Percentiles rank a stretch among this genome's conserved stretches.
Evolutionary conservation across 1,140 invertebrate species (phyloP).

Genomic region (Parasteatoda tepidariorum): DNA sequence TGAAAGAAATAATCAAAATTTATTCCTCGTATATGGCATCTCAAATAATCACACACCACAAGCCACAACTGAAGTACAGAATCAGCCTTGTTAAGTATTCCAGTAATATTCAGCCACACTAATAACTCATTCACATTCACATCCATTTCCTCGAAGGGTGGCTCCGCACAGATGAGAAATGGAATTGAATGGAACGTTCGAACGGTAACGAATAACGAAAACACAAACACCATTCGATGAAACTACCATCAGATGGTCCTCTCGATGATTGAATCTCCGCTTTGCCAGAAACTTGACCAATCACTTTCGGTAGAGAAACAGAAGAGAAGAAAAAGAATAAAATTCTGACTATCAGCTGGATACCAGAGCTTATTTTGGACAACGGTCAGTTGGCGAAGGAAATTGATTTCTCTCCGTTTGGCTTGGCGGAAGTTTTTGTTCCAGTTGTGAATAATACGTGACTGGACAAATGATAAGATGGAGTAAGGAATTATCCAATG

Average conservation of each 20-base stretch:
- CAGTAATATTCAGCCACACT: too few species aligned
- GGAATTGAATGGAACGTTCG: constrained; percentile 42
- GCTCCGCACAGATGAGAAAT: too few species aligned
- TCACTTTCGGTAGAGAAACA: constrained; percentile 15
- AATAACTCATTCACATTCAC: too few species aligned
- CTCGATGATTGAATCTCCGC: constrained; percentile 45
- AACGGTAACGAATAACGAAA: background rate
- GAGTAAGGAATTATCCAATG: constrained; percentile 39
- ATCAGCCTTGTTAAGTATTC: too few species aligned
- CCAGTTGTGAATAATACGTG: constrained; percentile 48
- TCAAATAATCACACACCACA: too few species aligned
- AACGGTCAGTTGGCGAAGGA: constrained; percentile 11
- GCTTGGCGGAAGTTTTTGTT: constrained; percentile 9
- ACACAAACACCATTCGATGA: background rate
- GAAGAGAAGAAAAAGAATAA: background rate
- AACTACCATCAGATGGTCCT: background rate
- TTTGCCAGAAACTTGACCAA: constrained; percentile 18
- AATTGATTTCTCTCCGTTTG: constrained; percentile 48
- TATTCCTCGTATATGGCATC: too few species aligned
- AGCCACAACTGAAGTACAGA: too few species aligned
- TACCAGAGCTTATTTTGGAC: background rate
- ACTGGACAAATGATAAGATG: constrained; percentile 31
- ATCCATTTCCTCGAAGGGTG: too few species aligned
- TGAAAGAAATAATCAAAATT: too few species aligned
- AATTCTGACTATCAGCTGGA: too few species aligned